Evolutionary conservation across 2,113 vertebrate genomes (phyloP).

Genomic region (Carollia perspicillata): DNA sequence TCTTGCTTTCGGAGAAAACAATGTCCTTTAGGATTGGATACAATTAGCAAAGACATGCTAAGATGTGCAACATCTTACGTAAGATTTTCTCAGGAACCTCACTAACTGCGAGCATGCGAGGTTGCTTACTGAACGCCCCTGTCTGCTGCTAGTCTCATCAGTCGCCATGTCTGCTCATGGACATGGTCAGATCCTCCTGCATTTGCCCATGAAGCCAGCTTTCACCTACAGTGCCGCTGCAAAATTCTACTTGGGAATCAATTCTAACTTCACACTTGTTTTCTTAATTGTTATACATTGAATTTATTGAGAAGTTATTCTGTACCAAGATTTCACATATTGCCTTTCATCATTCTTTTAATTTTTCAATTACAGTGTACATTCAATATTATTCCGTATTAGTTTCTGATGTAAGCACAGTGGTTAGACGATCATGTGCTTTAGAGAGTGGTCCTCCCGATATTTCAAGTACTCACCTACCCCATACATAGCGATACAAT

Average conservation of each 20-base stretch:
- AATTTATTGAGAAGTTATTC: not conserved
- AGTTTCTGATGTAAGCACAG: too few relatives aligned
- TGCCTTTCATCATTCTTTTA: not conserved
- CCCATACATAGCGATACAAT: not conserved
- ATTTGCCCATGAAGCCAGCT: not conserved
- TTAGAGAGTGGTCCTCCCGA: not conserved
- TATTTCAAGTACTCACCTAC: not conserved
- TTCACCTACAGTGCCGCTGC: not conserved
- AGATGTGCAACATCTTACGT: not conserved
- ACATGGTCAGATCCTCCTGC: not conserved
- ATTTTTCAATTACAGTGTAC: not conserved
- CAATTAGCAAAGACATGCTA: not conserved
- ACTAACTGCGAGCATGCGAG: not conserved
- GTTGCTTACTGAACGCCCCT: not conserved
- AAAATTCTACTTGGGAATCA: not conserved
- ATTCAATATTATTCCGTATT: not conserved
- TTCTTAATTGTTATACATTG: not conserved
- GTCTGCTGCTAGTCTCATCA: not conserved
- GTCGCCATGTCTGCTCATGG: not conserved
- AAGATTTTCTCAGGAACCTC: not conserved
- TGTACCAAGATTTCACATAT: not conserved
- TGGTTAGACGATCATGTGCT: not conserved
- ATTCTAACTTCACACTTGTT: not conserved
- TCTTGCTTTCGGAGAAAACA: not conserved
- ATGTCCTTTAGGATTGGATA: not conserved